These are phyloP conservation scores for Trididemnum nubilum DNA, from an alignment of 23 tunicate species.

Conservation along the genomic window DNA sequence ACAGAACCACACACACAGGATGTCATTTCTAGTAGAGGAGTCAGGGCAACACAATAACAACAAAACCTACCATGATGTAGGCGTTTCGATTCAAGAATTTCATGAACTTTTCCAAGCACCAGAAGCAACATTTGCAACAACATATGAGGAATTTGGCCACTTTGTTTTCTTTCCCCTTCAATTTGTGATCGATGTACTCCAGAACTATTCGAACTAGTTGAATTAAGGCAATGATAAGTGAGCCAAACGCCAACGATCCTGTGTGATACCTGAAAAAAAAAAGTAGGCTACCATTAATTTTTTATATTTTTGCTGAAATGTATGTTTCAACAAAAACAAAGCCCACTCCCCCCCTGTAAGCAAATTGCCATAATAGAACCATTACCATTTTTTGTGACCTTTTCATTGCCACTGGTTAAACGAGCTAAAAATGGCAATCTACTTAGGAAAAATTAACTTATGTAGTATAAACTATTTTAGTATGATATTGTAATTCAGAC, in stretches of 20 bases:
- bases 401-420: too few relatives aligned
- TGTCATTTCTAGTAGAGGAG: too few relatives aligned
- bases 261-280: constrained; percentile 87
- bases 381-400: too few relatives aligned
- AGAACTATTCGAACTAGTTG: constrained; percentile 79
- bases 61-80: constrained; percentile 97
- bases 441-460: too few relatives aligned
- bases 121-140: constrained; percentile 90
- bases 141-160: constrained; percentile 81
- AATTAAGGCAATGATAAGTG: constrained; percentile 84
- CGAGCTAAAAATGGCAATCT: too few relatives aligned
- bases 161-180: constrained; percentile 87
- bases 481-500: background rate
- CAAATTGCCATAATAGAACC: too few relatives aligned
- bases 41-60: too few relatives aligned
- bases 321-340: too few relatives aligned
- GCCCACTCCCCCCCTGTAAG: too few relatives aligned
- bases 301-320: too few relatives aligned
- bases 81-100: constrained; percentile 93
- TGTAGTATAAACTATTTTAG: too few relatives aligned
- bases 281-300: constrained; percentile 67
- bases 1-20: constrained; percentile 82
- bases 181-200: constrained; percentile 85
- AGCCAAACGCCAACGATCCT: constrained; percentile 93
- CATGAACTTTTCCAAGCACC: constrained; percentile 95